These are phyloP conservation scores for Heptranchias perlo DNA, from an alignment of 2,113 vertebrate genomes.

Conservation along the genomic window DNA sequence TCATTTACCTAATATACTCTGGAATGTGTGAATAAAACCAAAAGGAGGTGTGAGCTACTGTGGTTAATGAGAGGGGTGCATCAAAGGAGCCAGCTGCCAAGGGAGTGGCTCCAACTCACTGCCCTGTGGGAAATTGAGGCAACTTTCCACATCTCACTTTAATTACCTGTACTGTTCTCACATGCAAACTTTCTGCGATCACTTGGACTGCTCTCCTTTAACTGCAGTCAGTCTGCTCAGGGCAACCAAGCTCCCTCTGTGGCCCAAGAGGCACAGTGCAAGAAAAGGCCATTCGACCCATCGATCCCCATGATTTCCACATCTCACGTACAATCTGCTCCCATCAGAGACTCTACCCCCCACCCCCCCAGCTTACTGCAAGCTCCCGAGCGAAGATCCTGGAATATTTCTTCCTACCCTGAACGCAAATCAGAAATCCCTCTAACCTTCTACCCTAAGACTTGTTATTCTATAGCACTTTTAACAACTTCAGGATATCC, in stretches of 20 bases:
- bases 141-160: neutral
- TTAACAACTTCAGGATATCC: neutral
- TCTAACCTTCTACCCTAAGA: too few species aligned
- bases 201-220: neutral
- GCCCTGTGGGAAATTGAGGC: neutral
- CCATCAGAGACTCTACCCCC: too few species aligned
- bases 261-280: neutral
- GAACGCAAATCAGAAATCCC: neutral
- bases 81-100: conserved; percentile 12
- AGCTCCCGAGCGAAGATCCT: too few species aligned
- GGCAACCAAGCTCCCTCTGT: neutral
- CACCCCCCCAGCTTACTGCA: neutral
- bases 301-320: neutral
- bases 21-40: conserved; percentile 7
- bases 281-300: neutral
- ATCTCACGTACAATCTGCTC: too few species aligned
- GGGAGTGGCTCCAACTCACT: conserved; percentile 11
- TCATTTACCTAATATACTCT: conserved; percentile 5
- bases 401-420: too few species aligned
- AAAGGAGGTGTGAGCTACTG: conserved; percentile 25
- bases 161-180: neutral
- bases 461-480: too few species aligned
- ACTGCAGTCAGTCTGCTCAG: neutral
- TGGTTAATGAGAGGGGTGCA: neutral
- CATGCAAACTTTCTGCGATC: neutral